Conservation (phyloP, 2,888 invertebrate genomes). For the Stenichneumon culpator region DNA sequence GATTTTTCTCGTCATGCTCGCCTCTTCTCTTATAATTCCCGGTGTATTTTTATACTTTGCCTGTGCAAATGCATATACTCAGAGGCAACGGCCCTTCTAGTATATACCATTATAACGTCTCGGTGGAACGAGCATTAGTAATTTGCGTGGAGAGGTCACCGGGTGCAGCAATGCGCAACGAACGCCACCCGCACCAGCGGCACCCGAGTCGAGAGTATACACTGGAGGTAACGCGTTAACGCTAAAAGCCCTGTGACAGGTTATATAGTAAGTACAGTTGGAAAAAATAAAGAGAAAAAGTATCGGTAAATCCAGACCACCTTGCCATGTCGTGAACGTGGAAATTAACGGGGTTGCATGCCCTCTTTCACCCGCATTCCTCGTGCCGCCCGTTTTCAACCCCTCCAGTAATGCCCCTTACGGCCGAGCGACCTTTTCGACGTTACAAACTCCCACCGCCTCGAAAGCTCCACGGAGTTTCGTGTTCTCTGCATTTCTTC, state of each 20-base stretch:
- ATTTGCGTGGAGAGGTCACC: slow-evolving; percentile 54
- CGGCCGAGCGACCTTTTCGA: slow-evolving; percentile 35
- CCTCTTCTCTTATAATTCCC: slow-evolving; percentile 52
- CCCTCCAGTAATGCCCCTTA: slow-evolving; percentile 24
- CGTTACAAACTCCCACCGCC: slow-evolving; percentile 38
- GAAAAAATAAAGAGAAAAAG: slow-evolving; percentile 40
- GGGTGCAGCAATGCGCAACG: slow-evolving; percentile 44
- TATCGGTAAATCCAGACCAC: slow-evolving; percentile 59
- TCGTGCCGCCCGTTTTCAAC: slow-evolving; percentile 40
- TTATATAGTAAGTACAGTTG: slow-evolving; percentile 24
- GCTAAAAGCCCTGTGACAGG: slow-evolving; percentile 39
- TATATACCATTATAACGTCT: slow-evolving; percentile 59
- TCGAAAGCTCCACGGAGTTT: slow-evolving; percentile 12
- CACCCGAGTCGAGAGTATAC: slow-evolving; percentile 25
- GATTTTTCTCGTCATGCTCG: slow-evolving; percentile 57
- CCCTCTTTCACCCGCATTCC: slow-evolving; percentile 40
- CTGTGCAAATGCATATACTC: slow-evolving; percentile 19
- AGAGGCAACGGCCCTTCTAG: slow-evolving; percentile 25
- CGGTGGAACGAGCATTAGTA: slow-evolving; percentile 63
- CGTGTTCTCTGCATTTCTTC: slow-evolving; percentile 53
- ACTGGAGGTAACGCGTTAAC: slow-evolving; percentile 47
- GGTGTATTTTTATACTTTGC: slow-evolving; percentile 52
- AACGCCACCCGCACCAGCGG: slow-evolving; percentile 37
- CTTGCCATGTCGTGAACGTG: slow-evolving; percentile 38
- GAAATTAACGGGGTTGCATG: slow-evolving; percentile 56